Evolutionary conservation across 2,888 invertebrate genomes (phyloP), one percentile per base, ranked within the genome.

Genomic region (Rhamnusium bicolor): DNA sequence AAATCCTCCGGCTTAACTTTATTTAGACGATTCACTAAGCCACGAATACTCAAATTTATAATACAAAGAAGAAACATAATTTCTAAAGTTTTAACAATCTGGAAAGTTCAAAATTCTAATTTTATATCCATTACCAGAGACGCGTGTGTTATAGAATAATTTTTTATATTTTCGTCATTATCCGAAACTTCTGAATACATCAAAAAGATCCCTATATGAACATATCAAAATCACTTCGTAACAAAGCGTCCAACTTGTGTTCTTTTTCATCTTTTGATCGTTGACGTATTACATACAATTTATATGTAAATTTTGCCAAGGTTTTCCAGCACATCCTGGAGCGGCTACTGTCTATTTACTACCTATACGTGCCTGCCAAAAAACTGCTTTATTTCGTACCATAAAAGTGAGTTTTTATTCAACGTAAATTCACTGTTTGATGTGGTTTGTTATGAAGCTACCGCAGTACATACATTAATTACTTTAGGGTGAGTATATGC

Each of bases 281-380:
- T 67, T 72, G 73, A 73, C 76, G 79, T 78, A 79, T 80, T 81
- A 83, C 83, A 81, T 75, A 80, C 84, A 84, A 84, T 84, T 81
- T 84, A 84, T 82, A 84, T 84, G 84, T 77, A 83, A 84, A 84
- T 84, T 81, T 79, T 71, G 74, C 77, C 76, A 78, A 79, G 79
- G 77, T 79, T 77, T 76, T 76, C 69, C 71, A 58, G 73, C 69
- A 47, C 71, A 73, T 58, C 70, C 60, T 60, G 51, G 69, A 76
- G 71, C 46, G 73, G 75, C 72, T 68, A 73, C 74, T 71, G 73
- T 73, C 74, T 77, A 79, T 79, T 72, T 29, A 24, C 63, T 63
- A 63, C 63, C 63, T 63, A 47, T 49, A 49, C 63, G 63, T 47
- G 63, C 49, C 18, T 14, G 47, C 21, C 63, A 47, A 21, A 62